Conservation (phyloP, 2,888 invertebrate species). For the Selenia dentaria region DNA sequence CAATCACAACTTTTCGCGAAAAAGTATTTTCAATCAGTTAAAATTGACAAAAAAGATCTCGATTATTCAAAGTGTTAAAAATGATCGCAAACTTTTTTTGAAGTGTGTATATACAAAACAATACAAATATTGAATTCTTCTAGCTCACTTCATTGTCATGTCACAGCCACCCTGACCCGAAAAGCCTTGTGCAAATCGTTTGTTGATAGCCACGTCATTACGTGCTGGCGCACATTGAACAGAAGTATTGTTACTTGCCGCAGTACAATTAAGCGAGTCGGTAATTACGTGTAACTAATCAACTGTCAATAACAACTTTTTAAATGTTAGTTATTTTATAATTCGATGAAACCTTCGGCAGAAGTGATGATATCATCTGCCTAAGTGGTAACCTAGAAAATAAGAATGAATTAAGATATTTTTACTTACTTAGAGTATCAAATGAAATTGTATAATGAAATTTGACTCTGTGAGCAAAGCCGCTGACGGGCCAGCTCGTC, state of each 20-base stretch:
- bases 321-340: constrained; percentile 2
- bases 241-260: neutral
- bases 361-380: constrained; percentile 11
- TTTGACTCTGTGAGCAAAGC: too few species aligned
- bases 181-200: constrained; percentile 36
- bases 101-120: neutral
- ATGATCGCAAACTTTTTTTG: too few species aligned
- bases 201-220: constrained; percentile 31
- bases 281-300: constrained; percentile 5
- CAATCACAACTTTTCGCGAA: too few species aligned
- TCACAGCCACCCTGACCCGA: constrained; percentile 33
- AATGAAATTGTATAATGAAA: too few species aligned
- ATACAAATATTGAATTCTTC: too few species aligned
- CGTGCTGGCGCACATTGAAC: constrained; percentile 31
- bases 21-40: too few species aligned
- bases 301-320: constrained; percentile 6
- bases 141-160: constrained; percentile 28
- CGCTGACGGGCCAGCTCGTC: too few species aligned
- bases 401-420: too few species aligned
- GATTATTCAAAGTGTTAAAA: too few species aligned
- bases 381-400: constrained; percentile 26
- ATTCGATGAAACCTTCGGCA: constrained; percentile 12
- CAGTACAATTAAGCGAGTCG: constrained; percentile 8
- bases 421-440: too few species aligned
- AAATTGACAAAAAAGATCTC: too few species aligned